Base-by-base conservation (phyloP, 2,888 invertebrate genomes). In the Apantesis nais region DNA sequence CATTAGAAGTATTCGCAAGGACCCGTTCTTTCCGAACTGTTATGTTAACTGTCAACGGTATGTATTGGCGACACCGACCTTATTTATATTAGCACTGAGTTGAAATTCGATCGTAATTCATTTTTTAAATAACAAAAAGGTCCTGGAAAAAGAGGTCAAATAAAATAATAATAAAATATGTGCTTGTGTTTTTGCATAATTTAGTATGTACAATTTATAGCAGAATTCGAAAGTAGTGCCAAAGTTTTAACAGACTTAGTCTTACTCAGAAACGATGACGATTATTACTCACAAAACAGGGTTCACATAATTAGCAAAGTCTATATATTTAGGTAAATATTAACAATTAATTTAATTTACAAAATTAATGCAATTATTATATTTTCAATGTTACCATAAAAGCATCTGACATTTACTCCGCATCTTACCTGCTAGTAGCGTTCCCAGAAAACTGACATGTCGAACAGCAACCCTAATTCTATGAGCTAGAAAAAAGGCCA, bases 1-100 rank as follows among this genome's bases (percentile, higher is more conserved):
- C 64, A 77, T 71, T 70, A 67, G 70, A 72, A 66, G 65, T 70
- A 74, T 78, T 74, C 63, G 66, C 71, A 64, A 70, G 44, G 58
- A 68, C 68, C 75, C 74, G 72, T 80, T 74, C 66, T 68, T 77
- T 78, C 58, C 69, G 66, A 74, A 77, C 81, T 70, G 80, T 80
- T 55, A 74, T 72, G 61, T 29, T 63, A 64, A 64, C 60, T 60
- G 69, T 68, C 41, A 2, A 58, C 60, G 34, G 58, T 29, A 52
- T 55, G 29, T 58, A 29, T 29, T 16, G 16, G 29, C n/a, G 14
- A 58, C 16, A 16, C 14, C 16, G 16, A 58, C 58, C 14, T 58
- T 58, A 29, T 29, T 29, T 7, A 2, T 29, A 58, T 29, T 16
- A 29, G 14, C 16, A 16, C 58, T 16, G 14, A 29, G 29, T 58